Conservation (phyloP, 2,888 invertebrate species). For the Lissocephala sabroskyi region DNA sequence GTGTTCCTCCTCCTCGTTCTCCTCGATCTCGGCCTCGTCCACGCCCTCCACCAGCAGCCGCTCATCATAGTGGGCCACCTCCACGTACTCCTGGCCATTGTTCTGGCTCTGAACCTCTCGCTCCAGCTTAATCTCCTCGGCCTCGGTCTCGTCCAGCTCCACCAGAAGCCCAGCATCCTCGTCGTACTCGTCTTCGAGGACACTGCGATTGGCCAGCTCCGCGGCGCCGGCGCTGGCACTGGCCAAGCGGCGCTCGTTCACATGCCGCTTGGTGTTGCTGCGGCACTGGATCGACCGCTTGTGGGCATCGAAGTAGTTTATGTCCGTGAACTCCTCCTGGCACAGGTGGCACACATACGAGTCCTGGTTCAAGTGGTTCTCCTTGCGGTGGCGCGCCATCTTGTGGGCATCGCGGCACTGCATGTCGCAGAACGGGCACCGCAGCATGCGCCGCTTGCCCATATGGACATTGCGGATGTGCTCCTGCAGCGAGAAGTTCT, state of each 20-base stretch:
- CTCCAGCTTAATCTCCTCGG: neutral
- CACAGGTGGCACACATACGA: slow-evolving; percentile 59
- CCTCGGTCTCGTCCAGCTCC: slow-evolving; percentile 12
- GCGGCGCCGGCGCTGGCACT: slow-evolving; percentile 6
- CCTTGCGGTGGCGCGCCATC: slow-evolving; percentile 66
- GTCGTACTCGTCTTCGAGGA: slow-evolving; percentile 45
- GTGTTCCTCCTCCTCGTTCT: slow-evolving; percentile 17
- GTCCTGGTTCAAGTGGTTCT: slow-evolving; percentile 60
- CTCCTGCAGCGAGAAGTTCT: slow-evolving; percentile 65
- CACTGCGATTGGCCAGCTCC: neutral
- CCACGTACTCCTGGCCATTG: slow-evolving; percentile 14
- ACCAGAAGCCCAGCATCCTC: slow-evolving; percentile 42
- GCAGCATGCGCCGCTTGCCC: slow-evolving; percentile 64
- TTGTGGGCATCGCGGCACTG: slow-evolving; percentile 68
- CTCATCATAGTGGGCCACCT: slow-evolving; percentile 22
- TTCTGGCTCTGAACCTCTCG: neutral
- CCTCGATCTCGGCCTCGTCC: slow-evolving; percentile 4
- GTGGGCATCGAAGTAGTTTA: slow-evolving; percentile 67
- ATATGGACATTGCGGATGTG: slow-evolving; percentile 66
- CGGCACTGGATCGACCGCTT: slow-evolving; percentile 68
- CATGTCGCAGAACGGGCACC: slow-evolving; percentile 67
- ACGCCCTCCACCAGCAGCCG: slow-evolving; percentile 20
- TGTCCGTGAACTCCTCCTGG: slow-evolving; percentile 66
- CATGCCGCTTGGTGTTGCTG: slow-evolving; percentile 55
- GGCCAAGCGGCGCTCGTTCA: slow-evolving; percentile 2